A percentile compares a stretch with the other conserved stretches of the same genome.
Evolutionary conservation across 1,140 invertebrate species (phyloP).

Genomic region (Conus betulinus): DNA sequence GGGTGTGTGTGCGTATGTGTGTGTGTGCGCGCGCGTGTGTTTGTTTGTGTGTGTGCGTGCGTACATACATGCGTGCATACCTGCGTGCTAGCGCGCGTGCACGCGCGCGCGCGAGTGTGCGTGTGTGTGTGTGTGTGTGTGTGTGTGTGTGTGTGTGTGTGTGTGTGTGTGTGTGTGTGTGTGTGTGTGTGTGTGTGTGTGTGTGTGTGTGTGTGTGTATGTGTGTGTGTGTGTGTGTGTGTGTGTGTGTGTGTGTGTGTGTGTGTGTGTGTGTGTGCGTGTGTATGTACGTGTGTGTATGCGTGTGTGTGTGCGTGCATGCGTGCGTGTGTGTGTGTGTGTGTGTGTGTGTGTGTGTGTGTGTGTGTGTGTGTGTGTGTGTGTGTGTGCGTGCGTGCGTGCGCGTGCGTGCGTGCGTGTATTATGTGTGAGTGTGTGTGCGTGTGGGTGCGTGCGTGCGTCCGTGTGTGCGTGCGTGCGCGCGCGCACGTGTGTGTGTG

Average conservation of each 20-base stretch:
- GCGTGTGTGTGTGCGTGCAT: neutral
- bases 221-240: neutral
- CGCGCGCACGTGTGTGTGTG: neutral
- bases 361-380: neutral
- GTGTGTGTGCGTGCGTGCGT: neutral
- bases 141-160: no score
- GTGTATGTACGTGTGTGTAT: neutral
- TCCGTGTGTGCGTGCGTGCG: constrained; percentile 4
- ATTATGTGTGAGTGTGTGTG: no score
- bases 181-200: neutral
- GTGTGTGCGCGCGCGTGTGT: no score
- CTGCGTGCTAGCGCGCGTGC: no score
- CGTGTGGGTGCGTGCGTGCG: constrained; percentile 9
- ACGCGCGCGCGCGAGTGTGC: no score
- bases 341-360: constrained; percentile 4
- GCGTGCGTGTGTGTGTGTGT: neutral
- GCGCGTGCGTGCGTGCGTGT: no score
- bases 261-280: constrained; percentile 7
- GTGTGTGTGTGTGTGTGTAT: neutral
- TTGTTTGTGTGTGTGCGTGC: no score
- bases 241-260: neutral
- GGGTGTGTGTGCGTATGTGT: no score
- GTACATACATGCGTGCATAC: no score
- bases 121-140: no score
- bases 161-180: no score